Evolutionary conservation across 2,113 vertebrate species (phyloP), one percentile per base, ranked within the genome.

Genomic region (Podarcis raffonei): DNA sequence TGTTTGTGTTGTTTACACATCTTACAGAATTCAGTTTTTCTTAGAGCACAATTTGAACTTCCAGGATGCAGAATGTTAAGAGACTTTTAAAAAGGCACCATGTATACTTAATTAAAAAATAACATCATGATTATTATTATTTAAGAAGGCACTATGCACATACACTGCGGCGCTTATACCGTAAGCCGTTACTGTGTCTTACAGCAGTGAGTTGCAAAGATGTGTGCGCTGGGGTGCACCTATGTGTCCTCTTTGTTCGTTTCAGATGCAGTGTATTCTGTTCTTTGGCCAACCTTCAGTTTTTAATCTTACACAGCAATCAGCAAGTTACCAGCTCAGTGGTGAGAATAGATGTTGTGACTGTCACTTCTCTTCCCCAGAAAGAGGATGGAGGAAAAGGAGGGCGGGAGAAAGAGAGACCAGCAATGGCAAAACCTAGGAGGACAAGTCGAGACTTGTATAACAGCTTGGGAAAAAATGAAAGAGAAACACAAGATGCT

Each of bases 321-420:
- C 35, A 13, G 65, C 15, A 53, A 39, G 66, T n/a, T 53, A 27
- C 82, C 66, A 71, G 66, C 27, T 71, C 65, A 9, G 23, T 53
- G 32, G 89, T 81, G 83, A 76, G 62, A 86, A 86, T 76, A 82
- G 32, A 22, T 76, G 78, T 76, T 74, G 37, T 89, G 89, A 81
- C 85, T 81, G 85, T 57, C 77, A 86, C 74, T 76, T 89, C 84
- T 81, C 78, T 81, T 86, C 78, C 18, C 69, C 20, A 25, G 68
- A 11, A 81, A 77, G 48, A 30, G 48, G 30, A 57, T 5, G 11
- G 30, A 57, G 30, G 48, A 3, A 53, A 39, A 27, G 42, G 68
- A 5, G 66, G 23, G 66, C 18, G 25, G 20, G 66, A 9, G 25
- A 23, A 30, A 72, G 71, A 72, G 68, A 69, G 68, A 30, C 22